Conservation (phyloP, 2,113 vertebrate species). For the Gallinago undulata region DNA sequence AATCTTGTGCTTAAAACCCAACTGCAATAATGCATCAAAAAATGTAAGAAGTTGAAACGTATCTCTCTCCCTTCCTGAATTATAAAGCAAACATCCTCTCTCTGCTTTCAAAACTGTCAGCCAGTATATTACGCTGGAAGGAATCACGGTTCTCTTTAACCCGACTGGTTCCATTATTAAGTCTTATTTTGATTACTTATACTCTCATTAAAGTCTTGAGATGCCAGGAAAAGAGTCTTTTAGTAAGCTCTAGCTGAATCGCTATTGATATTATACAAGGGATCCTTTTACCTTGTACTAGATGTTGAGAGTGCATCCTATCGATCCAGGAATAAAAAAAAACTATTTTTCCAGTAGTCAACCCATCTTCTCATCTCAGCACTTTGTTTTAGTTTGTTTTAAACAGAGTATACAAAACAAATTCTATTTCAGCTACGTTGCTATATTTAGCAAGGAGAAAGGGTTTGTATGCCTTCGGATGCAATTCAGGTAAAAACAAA, state of each 20-base stretch:
- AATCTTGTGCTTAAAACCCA: slow-evolving; percentile 34
- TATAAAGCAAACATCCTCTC: background rate
- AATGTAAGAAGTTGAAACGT: background rate
- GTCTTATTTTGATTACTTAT: slow-evolving; percentile 58
- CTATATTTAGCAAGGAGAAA: slow-evolving; percentile 73
- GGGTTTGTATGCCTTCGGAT: slow-evolving; percentile 18
- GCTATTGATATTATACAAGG: slow-evolving; percentile 75
- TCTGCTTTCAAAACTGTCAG: background rate
- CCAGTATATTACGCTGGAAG: background rate
- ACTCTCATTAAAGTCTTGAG: slow-evolving; percentile 59
- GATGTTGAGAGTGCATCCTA: slow-evolving; percentile 75
- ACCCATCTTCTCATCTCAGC: slow-evolving; percentile 70
- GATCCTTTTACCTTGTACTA: slow-evolving; percentile 73
- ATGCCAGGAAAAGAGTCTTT: slow-evolving; percentile 73
- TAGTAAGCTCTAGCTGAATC: slow-evolving; percentile 46
- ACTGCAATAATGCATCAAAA: slow-evolving; percentile 1
- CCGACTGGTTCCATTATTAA: slow-evolving; percentile 53
- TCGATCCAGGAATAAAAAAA: slow-evolving; percentile 77
- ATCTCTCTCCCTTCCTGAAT: background rate
- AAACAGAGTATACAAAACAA: slow-evolving; percentile 65
- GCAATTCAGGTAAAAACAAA: background rate
- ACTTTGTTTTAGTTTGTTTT: slow-evolving; percentile 65
- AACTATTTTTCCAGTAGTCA: slow-evolving; percentile 65
- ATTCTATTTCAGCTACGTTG: slow-evolving; percentile 52
- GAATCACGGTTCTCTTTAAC: slow-evolving; percentile 18